phyloP scores from a whole-genome alignment of 1,140 invertebrate species.

The Liolophura sinensis region DNA sequence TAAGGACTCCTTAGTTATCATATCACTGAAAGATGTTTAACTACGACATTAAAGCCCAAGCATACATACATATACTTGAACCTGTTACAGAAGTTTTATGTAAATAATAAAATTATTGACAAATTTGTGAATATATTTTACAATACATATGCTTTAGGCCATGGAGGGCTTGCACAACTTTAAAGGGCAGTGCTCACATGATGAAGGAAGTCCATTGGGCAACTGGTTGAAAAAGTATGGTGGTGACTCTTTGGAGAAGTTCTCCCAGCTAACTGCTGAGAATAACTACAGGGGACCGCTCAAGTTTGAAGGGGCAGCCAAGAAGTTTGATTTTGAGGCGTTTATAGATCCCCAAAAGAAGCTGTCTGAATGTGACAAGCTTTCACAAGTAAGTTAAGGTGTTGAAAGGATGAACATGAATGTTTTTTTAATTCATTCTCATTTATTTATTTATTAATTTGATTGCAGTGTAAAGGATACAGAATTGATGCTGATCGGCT shows the following conservation, averaged over 20 bases:
- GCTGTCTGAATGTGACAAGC: conserved; percentile 86
- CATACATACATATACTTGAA: no score
- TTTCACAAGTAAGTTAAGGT: conserved; percentile 76
- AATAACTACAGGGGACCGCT: conserved; percentile 71
- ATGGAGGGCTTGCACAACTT: conserved; percentile 90
- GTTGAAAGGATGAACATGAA: neutral
- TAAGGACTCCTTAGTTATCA: no score
- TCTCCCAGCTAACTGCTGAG: conserved; percentile 71
- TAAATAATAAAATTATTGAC: no score
- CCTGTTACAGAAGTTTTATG: no score
- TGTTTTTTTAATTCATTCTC: no score
- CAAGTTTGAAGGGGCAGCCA: conserved; percentile 83
- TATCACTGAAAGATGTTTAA: no score
- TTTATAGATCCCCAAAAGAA: conserved; percentile 93
- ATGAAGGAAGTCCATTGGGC: conserved; percentile 68
- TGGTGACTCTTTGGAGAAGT: conserved; percentile 78
- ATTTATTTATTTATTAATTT: no score
- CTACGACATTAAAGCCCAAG: no score
- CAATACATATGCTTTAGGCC: conserved; percentile 63
- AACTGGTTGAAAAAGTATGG: conserved; percentile 91
- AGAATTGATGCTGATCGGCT: no score
- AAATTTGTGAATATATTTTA: no score
- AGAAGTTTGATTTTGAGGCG: conserved; percentile 83
- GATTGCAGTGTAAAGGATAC: no score
- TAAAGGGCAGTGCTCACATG: conserved; percentile 23